phyloP scores from a whole-genome alignment of 92 coral and sea anemone species.

The Epizoanthus fatuus region DNA sequence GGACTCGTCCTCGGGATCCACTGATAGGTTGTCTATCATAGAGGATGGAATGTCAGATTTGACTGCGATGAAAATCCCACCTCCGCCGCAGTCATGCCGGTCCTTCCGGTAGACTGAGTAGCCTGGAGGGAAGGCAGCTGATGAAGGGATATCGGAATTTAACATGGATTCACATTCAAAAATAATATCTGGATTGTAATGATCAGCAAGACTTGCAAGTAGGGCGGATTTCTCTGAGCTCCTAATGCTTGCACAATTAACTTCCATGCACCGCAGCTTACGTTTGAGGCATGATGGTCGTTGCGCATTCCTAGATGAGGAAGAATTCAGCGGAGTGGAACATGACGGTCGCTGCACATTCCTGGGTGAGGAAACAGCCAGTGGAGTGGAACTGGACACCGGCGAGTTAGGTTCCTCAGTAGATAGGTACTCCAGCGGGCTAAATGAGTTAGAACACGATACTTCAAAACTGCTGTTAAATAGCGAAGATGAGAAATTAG shows the following conservation, averaged over 20 bases:
- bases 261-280: neutral
- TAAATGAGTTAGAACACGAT: no score
- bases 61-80: constrained; percentile 4
- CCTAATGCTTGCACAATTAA: neutral
- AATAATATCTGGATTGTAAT: neutral
- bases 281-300: neutral
- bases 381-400: neutral
- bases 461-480: neutral
- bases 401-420: no score
- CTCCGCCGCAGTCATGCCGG: neutral
- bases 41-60: constrained; percentile 32
- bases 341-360: neutral
- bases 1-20: constrained; percentile 2
- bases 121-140: neutral
- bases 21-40: neutral
- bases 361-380: neutral
- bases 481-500: constrained; percentile 24
- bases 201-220: neutral
- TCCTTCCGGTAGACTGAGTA: no score
- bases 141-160: neutral
- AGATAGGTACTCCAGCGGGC: neutral
- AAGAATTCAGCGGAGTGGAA: neutral
- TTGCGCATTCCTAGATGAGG: neutral
- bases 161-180: neutral
- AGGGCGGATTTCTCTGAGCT: neutral